Conservation (phyloP, 2,797 vertebrate species). For the Distichodus sexfasciatus region DNA sequence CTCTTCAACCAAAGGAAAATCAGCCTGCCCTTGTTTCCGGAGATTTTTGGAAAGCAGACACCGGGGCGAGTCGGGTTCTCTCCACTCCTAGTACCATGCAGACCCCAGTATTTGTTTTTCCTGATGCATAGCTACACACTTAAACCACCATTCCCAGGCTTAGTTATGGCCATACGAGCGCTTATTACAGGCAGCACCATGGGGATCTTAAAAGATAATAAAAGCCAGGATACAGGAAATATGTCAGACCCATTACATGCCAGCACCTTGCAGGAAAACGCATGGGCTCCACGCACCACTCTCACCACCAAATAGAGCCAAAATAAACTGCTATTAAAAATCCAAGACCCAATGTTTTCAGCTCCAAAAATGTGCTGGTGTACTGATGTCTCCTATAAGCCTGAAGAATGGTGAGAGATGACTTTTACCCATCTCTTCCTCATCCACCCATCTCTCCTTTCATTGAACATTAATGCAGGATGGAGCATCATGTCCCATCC, state of each 20-base stretch:
- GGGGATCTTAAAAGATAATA: constrained; percentile 52
- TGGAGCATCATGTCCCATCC: constrained; percentile 54
- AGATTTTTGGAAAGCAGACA: no score
- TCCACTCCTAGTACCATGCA: neutral
- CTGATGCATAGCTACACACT: constrained; percentile 1
- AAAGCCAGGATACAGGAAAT: constrained; percentile 61
- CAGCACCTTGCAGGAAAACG: constrained; percentile 43
- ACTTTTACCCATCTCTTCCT: constrained; percentile 55
- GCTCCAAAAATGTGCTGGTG: neutral
- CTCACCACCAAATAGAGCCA: constrained; percentile 30
- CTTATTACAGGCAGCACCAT: constrained; percentile 55
- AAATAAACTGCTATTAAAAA: no score
- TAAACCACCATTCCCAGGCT: constrained; percentile 40
- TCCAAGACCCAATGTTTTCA: no score
- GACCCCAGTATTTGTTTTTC: constrained; percentile 20
- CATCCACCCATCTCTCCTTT: constrained; percentile 53
- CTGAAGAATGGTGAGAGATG: neutral
- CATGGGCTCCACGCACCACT: constrained; percentile 18
- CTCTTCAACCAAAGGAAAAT: no score
- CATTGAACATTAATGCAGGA: constrained; percentile 70
- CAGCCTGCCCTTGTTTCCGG: no score
- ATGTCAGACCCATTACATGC: constrained; percentile 55
- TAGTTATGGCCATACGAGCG: constrained; percentile 36
- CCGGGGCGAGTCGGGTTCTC: no score
- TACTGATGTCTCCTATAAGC: neutral